These are phyloP conservation scores for Pampus argenteus DNA, from an alignment of 2,797 vertebrate species.

Conservation along the genomic window DNA sequence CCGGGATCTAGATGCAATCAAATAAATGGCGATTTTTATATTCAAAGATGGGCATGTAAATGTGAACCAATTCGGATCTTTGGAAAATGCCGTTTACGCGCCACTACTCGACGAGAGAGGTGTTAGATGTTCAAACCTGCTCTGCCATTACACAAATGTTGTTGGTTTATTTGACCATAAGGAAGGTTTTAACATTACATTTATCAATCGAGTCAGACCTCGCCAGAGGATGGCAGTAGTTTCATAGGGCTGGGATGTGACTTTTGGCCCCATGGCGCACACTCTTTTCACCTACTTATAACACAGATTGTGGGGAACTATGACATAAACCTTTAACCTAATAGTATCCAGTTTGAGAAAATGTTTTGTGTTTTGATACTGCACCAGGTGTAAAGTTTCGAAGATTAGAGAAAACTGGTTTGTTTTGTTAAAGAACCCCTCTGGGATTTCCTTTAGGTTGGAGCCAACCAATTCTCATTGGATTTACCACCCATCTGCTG, in stretches of 20 bases:
- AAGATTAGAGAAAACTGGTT: conserved; percentile 13
- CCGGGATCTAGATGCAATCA: conserved; percentile 53
- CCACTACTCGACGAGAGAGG: conserved; percentile 30
- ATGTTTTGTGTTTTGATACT: background rate
- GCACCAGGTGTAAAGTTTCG: conserved; percentile 2
- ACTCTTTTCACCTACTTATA: background rate
- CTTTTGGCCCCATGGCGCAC: conserved; percentile 55
- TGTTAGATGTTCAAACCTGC: background rate
- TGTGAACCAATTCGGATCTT: background rate
- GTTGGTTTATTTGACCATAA: background rate
- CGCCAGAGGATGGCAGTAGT: conserved; percentile 70
- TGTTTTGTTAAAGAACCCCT: conserved; percentile 26
- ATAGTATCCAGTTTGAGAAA: conserved; percentile 9
- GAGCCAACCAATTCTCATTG: background rate
- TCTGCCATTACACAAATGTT: background rate
- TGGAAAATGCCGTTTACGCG: conserved; percentile 33
- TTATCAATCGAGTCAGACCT: conserved; percentile 21
- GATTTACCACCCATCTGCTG: conserved; percentile 21
- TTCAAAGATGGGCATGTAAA: conserved; percentile 41
- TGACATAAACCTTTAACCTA: background rate
- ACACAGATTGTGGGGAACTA: background rate
- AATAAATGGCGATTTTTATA: conserved; percentile 50
- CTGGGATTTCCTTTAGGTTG: conserved; percentile 5
- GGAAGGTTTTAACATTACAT: background rate
- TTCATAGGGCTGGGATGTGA: conserved; percentile 48